Conservation (phyloP, 2,113 vertebrate genomes). For the Sturnus vulgaris region DNA sequence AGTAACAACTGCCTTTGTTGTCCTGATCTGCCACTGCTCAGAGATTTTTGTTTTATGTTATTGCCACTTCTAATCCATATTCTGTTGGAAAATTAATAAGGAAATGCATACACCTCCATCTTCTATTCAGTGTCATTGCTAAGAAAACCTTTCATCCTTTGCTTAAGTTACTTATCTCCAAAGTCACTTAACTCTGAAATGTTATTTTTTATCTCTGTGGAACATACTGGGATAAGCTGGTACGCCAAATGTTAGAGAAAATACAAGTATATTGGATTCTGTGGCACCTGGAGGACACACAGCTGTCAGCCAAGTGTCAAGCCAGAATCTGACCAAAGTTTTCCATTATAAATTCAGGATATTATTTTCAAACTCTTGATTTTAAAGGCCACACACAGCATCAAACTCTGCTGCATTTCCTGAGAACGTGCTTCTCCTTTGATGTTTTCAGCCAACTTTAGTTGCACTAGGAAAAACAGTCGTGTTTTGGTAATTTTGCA, state of each 20-base stretch:
- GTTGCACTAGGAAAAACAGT: neutral
- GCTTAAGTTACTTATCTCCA: neutral
- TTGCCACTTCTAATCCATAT: neutral
- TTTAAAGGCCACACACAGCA: neutral
- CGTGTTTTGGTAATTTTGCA: neutral
- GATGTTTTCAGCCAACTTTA: neutral
- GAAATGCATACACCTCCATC: neutral
- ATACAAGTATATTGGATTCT: constrained; percentile 6
- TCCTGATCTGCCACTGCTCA: neutral
- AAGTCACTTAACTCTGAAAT: neutral
- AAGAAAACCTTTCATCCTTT: neutral
- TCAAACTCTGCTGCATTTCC: neutral
- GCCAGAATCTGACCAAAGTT: neutral
- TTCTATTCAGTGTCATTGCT: constrained; percentile 1
- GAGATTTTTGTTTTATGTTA: neutral
- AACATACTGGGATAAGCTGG: constrained; percentile 17
- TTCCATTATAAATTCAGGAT: neutral
- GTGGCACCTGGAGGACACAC: neutral
- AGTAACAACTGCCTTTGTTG: neutral
- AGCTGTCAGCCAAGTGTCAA: constrained; percentile 3
- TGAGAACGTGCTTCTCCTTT: neutral
- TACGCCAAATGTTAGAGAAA: neutral
- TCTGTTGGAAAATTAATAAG: neutral
- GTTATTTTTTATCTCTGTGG: constrained; percentile 42
- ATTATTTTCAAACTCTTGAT: neutral